Evolutionary conservation across 2,888 invertebrate genomes (phyloP).

Genomic region (Amphipyra berbera): DNA sequence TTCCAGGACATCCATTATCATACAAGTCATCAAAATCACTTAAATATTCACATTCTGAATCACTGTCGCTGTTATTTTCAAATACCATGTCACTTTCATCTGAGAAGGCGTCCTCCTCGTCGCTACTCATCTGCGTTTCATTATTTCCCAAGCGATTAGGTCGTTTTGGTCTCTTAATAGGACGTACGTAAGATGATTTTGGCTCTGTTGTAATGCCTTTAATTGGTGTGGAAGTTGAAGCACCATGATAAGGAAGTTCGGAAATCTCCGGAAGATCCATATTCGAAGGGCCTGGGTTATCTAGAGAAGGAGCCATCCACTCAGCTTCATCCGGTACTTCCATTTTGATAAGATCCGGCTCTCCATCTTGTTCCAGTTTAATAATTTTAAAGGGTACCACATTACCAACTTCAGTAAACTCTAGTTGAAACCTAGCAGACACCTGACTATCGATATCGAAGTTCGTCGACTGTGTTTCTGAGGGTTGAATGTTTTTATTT

Average conservation of each 20-base stretch:
- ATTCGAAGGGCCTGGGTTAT: background rate
- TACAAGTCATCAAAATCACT: conserved; percentile 9
- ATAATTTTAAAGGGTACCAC: too few relatives aligned
- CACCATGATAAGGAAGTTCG: too few relatives aligned
- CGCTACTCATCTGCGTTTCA: conserved; percentile 12
- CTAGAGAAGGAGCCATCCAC: too few relatives aligned
- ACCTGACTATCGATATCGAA: too few relatives aligned
- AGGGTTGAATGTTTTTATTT: too few relatives aligned
- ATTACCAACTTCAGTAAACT: too few relatives aligned
- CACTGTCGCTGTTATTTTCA: conserved; percentile 5
- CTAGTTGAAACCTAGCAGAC: too few relatives aligned
- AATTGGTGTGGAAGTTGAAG: background rate
- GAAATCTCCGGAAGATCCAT: background rate
- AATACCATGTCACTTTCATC: conserved; percentile 17
- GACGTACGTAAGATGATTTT: too few relatives aligned
- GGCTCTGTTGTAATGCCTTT: background rate
- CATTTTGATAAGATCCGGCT: too few relatives aligned
- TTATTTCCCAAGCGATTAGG: conserved; percentile 11
- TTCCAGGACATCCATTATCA: background rate
- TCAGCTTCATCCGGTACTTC: too few relatives aligned
- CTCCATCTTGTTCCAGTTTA: too few relatives aligned
- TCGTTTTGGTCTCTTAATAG: background rate
- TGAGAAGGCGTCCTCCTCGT: conserved; percentile 21
- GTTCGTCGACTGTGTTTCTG: too few relatives aligned
- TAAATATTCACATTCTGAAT: conserved; percentile 5